Percentiles rank a stretch among this genome's conserved stretches.
Evolutionary conservation across 1,140 invertebrate genomes (phyloP).

Genomic region (Zaprionus ornatus): DNA sequence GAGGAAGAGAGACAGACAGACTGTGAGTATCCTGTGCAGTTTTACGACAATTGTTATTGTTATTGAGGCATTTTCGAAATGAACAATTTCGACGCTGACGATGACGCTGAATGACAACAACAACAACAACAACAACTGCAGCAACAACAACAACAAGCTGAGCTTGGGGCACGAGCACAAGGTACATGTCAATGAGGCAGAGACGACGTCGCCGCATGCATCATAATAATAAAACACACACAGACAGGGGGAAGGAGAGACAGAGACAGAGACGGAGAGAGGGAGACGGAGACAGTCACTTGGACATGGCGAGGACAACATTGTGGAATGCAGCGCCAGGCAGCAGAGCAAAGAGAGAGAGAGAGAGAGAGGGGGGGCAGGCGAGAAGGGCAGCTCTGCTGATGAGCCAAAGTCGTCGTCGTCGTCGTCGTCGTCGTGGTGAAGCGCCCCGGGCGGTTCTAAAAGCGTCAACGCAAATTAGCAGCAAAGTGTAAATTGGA

Average conservation of each 20-base stretch:
- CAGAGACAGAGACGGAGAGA: slow-evolving; percentile 3
- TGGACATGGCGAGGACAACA: slow-evolving; percentile 59
- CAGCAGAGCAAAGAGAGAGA: slow-evolving; percentile 6
- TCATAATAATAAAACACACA: slow-evolving; percentile 81
- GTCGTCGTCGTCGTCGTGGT: slow-evolving; percentile 3
- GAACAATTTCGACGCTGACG: slow-evolving; percentile 79
- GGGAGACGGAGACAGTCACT: slow-evolving; percentile 48
- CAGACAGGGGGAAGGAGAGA: slow-evolving; percentile 40
- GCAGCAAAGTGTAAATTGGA: slow-evolving; percentile 82
- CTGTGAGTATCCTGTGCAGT: slow-evolving; percentile 71
- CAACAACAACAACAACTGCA: slow-evolving; percentile 23
- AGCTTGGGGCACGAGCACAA: slow-evolving; percentile 52
- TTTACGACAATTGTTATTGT: slow-evolving; percentile 83
- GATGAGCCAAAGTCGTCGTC: slow-evolving; percentile 18
- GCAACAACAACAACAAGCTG: slow-evolving; percentile 14
- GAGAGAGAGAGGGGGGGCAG: background rate
- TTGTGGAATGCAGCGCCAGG: slow-evolving; percentile 54
- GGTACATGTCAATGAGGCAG: slow-evolving; percentile 73
- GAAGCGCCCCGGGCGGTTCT: slow-evolving; percentile 74
- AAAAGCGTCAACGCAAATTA: slow-evolving; percentile 82
- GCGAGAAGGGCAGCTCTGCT: background rate
- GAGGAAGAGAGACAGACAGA: slow-evolving; percentile 1
- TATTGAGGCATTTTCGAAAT: slow-evolving; percentile 83
- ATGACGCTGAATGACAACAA: slow-evolving; percentile 76
- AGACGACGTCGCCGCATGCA: slow-evolving; percentile 63